Conservation (phyloP, 2,113 vertebrate species). For the Zosterops japonicus region DNA sequence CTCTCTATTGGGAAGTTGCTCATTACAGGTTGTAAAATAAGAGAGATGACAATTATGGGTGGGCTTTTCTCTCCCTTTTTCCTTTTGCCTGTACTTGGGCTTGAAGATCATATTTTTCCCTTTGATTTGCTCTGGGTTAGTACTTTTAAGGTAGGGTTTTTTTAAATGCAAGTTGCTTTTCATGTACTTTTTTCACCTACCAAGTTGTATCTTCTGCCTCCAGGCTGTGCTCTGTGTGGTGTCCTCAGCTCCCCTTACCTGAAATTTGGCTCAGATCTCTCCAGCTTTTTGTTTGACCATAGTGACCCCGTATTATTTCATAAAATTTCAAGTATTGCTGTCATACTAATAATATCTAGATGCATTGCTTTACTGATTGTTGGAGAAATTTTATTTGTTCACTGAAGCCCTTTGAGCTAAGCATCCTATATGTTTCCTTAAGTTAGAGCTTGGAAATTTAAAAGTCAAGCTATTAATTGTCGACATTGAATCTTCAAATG, state of each 20-base stretch:
- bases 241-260: neutral
- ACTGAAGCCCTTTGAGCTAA: neutral
- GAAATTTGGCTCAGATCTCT: neutral
- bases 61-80: neutral
- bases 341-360: neutral
- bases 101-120: neutral
- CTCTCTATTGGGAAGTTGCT: slow-evolving; percentile 4
- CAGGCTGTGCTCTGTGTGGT: neutral
- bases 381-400: slow-evolving; percentile 16
- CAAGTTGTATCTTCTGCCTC: neutral
- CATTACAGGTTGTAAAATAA: slow-evolving; percentile 10
- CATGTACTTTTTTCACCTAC: neutral
- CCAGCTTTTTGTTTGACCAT: neutral
- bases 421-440: neutral
- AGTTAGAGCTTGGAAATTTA: slow-evolving; percentile 3
- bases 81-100: neutral
- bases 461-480: slow-evolving; percentile 39
- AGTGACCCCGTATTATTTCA: neutral
- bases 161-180: neutral
- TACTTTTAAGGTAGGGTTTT: neutral
- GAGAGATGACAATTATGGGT: neutral
- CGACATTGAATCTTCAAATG: slow-evolving; percentile 17
- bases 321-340: neutral
- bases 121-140: slow-evolving; percentile 18
- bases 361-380: neutral